A percentile compares a stretch with the other conserved stretches of the same genome.
phyloP scores from a whole-genome alignment of 2,797 vertebrate genomes.

The Anguilla anguilla region DNA sequence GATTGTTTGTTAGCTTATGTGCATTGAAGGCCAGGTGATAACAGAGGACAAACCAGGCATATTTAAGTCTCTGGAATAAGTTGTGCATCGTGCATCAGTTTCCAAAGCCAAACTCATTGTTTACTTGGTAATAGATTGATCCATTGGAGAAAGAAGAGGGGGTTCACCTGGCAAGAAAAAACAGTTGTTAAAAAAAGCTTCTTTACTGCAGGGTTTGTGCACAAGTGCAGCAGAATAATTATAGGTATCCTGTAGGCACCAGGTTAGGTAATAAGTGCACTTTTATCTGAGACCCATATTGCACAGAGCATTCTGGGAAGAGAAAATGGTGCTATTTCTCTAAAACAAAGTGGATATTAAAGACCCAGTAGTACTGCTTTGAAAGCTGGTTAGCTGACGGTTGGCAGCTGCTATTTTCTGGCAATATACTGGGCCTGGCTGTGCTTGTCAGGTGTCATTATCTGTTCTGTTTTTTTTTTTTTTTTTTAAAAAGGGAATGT shows the following conservation, averaged over 20 bases:
- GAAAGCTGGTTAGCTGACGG: neutral
- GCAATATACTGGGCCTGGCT: constrained; percentile 21
- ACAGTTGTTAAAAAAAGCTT: neutral
- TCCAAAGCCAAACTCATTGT: neutral
- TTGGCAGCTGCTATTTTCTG: constrained; percentile 12
- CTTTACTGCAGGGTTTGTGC: neutral
- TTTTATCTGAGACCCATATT: neutral
- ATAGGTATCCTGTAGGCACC: neutral
- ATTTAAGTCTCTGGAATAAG: neutral
- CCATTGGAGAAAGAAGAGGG: neutral
- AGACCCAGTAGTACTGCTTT: neutral
- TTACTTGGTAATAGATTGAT: neutral
- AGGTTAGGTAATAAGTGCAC: neutral
- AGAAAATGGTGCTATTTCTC: neutral
- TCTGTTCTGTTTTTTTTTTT: neutral
- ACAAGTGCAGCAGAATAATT: neutral
- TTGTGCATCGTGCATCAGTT: neutral
- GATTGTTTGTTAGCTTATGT: neutral
- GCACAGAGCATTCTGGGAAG: neutral
- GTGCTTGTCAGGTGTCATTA: neutral
- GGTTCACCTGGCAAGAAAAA: neutral
- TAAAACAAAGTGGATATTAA: neutral
- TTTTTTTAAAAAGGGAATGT: constrained; percentile 1
- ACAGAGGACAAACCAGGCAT: neutral
- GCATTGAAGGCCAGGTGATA: neutral